These are phyloP conservation scores for Rafetus swinhoei DNA, from an alignment of 2,113 vertebrate genomes.

Conservation along the genomic window DNA sequence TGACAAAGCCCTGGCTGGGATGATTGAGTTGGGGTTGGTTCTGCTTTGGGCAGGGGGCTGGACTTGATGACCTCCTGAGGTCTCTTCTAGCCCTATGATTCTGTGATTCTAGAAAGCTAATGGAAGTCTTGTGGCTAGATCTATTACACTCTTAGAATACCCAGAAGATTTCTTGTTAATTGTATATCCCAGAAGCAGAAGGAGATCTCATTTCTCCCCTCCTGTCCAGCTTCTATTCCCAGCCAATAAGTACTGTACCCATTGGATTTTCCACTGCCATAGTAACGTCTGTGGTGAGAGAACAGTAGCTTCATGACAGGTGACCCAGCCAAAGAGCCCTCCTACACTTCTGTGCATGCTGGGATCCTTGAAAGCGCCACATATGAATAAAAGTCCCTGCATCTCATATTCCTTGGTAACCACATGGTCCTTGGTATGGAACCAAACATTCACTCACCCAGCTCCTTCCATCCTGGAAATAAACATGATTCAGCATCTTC, in stretches of 20 bases:
- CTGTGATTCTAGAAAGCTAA: not conserved
- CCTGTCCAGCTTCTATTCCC: not conserved
- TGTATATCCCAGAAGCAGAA: not conserved
- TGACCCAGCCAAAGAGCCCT: not conserved
- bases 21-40: too few relatives aligned
- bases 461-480: not conserved
- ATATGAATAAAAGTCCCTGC: not conserved
- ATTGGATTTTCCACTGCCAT: not conserved
- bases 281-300: rapidly evolving
- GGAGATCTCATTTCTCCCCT: not conserved
- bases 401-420: not conserved
- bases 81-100: too few relatives aligned
- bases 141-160: not conserved
- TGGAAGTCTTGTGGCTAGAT: not conserved
- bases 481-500: conserved; percentile 17
- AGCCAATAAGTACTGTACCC: not conserved
- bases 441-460: not conserved
- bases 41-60: too few relatives aligned
- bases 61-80: too few relatives aligned
- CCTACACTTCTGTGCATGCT: not conserved
- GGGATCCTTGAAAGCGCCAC: not conserved
- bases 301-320: not conserved
- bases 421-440: not conserved
- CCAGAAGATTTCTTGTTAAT: not conserved
- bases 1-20: too few relatives aligned